Conservation (phyloP, 2,113 vertebrate species). For the Ptychochromis oligacanthus region DNA sequence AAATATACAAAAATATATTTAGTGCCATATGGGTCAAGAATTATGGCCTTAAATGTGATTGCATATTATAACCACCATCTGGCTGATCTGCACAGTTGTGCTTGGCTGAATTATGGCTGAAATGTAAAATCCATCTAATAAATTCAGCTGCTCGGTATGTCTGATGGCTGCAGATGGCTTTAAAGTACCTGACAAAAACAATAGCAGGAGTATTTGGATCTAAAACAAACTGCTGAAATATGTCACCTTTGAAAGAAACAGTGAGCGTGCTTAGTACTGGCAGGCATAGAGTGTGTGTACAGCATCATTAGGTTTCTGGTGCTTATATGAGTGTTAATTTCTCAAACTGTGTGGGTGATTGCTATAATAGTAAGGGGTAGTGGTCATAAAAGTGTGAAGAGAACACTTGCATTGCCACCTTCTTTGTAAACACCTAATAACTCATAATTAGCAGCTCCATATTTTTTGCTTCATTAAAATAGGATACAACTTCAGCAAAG, state of each 20-base stretch:
- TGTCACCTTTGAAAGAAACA: background rate
- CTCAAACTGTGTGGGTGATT: conserved; percentile 1
- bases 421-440: conserved; percentile 12
- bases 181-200: conserved; percentile 14
- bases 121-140: conserved; percentile 8
- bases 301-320: background rate
- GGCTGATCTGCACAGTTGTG: background rate
- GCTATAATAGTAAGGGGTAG: background rate
- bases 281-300: background rate
- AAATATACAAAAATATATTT: background rate
- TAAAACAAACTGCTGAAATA: background rate
- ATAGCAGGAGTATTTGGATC: background rate
- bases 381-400: background rate
- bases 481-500: background rate
- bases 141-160: background rate
- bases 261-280: background rate
- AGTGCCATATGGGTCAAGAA: background rate
- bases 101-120: conserved; percentile 8
- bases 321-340: background rate
- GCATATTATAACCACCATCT: conserved; percentile 11
- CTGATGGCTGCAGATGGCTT: conserved; percentile 28
- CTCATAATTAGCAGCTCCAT: conserved; percentile 8
- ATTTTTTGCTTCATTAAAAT: conserved; percentile 5
- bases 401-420: background rate
- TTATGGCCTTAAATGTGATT: background rate